Conservation (phyloP, 1,140 invertebrate species). For the Drosophila malerkotliana region DNA sequence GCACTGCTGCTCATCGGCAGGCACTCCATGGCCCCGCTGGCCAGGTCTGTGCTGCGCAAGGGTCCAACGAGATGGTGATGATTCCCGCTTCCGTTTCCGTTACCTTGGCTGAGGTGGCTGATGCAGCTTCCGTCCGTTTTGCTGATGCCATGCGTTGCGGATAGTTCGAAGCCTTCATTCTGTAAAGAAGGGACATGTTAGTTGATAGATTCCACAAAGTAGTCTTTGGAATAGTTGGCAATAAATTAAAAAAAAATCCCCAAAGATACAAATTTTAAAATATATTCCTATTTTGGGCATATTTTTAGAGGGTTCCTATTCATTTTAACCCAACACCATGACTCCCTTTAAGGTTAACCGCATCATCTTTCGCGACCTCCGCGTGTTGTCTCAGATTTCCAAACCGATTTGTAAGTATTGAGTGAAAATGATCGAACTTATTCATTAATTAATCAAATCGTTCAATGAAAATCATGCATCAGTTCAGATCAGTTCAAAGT, state of each 20-base stretch:
- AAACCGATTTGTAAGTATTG: conserved; percentile 11
- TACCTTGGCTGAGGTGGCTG: conserved; percentile 41
- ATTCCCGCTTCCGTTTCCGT: conserved; percentile 31
- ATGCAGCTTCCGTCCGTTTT: conserved; percentile 66
- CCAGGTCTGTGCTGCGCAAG: conserved; percentile 54
- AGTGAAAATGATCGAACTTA: conserved; percentile 8
- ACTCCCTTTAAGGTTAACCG: conserved; percentile 1
- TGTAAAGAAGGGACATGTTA: conserved; percentile 24
- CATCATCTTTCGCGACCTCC: conserved; percentile 12
- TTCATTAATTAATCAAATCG: conserved; percentile 12
- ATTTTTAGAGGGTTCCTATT: no score
- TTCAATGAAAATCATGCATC: neutral
- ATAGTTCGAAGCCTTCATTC: conserved; percentile 75
- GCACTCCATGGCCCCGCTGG: conserved; percentile 72
- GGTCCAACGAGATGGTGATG: conserved; percentile 24
- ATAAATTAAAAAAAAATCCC: neutral
- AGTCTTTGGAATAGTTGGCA: neutral
- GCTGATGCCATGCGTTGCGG: conserved; percentile 69
- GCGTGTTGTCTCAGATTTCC: neutral
- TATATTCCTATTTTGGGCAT: no score
- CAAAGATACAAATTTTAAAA: neutral
- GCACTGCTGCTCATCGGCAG: conserved; percentile 65
- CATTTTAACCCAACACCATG: neutral
- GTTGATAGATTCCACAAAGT: neutral
- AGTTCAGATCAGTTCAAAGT: neutral